phyloP scores from a whole-genome alignment of 2,113 vertebrate genomes.

The Piliocolobus tephrosceles region DNA sequence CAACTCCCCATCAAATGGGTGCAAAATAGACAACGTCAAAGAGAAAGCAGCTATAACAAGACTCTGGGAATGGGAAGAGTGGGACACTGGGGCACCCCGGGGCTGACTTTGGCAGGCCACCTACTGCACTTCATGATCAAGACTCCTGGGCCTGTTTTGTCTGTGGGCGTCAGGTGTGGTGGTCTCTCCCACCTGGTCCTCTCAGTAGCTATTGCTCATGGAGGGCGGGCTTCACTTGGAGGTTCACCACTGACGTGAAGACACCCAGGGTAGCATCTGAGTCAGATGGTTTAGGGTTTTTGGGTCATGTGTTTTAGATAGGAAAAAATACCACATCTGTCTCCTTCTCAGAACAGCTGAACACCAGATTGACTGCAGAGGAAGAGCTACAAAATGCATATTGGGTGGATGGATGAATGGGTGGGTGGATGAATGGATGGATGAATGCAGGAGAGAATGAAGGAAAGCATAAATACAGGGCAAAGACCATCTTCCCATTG shows the following conservation, averaged over 20 bases:
- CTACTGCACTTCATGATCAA: background rate
- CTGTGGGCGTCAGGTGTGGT: background rate
- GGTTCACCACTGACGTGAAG: background rate
- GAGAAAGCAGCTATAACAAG: background rate
- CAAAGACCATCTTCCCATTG: conserved; percentile 20
- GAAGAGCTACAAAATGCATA: background rate
- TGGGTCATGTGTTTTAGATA: background rate
- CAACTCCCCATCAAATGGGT: no score
- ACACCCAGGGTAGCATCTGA: background rate
- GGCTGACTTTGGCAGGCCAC: background rate
- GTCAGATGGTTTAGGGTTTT: background rate
- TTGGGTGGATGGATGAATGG: background rate
- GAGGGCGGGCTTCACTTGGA: background rate
- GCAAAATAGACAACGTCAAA: background rate
- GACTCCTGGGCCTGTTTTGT: background rate
- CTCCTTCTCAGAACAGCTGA: background rate
- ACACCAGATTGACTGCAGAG: background rate
- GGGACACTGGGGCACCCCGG: background rate
- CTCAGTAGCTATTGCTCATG: background rate
- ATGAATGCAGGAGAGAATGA: background rate
- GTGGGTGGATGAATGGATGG: background rate
- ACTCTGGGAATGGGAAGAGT: background rate
- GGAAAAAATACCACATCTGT: background rate
- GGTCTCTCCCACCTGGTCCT: background rate
- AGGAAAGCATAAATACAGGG: background rate